These are phyloP conservation scores for Acestrorhynchus altus DNA, from an alignment of 2,797 vertebrate species.

Conservation along the genomic window DNA sequence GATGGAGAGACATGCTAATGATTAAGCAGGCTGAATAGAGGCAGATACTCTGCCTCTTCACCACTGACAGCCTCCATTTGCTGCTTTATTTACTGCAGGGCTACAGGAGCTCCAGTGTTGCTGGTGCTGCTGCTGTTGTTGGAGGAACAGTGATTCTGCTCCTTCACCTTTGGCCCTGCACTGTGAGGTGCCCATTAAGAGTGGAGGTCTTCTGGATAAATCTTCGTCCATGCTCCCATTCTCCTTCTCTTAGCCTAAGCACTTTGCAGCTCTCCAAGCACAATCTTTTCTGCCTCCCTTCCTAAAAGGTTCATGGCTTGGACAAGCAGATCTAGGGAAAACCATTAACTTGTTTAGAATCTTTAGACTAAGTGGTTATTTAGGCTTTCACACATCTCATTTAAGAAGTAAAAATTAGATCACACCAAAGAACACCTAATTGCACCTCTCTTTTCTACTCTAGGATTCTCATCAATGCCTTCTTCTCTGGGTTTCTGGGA, in stretches of 20 bases:
- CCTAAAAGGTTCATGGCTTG: not conserved
- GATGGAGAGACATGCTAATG: slow-evolving; percentile 60
- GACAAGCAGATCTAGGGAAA: too few species aligned
- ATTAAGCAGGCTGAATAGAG: slow-evolving; percentile 70
- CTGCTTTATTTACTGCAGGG: slow-evolving; percentile 59
- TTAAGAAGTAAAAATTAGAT: too few species aligned
- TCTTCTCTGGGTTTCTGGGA: not conserved
- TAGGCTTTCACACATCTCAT: too few species aligned
- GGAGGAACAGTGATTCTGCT: slow-evolving; percentile 38
- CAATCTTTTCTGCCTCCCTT: slow-evolving; percentile 44
- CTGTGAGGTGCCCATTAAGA: slow-evolving; percentile 60
- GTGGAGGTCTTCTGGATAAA: slow-evolving; percentile 57
- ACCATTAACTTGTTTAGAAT: too few species aligned
- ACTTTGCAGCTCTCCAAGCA: slow-evolving; percentile 44
- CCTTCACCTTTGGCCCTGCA: slow-evolving; percentile 54
- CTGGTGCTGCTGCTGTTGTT: slow-evolving; percentile 44
- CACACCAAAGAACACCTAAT: too few species aligned
- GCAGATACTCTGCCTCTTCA: slow-evolving; percentile 48
- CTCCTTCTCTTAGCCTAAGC: slow-evolving; percentile 54
- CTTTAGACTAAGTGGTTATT: too few species aligned
- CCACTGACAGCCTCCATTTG: slow-evolving; percentile 63
- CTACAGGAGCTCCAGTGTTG: slow-evolving; percentile 17
- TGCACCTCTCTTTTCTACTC: too few species aligned
- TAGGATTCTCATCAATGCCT: too few species aligned
- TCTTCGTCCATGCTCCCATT: slow-evolving; percentile 50